phyloP scores from a whole-genome alignment of 2,888 invertebrate species.

The Rhogogaster chlorosoma region DNA sequence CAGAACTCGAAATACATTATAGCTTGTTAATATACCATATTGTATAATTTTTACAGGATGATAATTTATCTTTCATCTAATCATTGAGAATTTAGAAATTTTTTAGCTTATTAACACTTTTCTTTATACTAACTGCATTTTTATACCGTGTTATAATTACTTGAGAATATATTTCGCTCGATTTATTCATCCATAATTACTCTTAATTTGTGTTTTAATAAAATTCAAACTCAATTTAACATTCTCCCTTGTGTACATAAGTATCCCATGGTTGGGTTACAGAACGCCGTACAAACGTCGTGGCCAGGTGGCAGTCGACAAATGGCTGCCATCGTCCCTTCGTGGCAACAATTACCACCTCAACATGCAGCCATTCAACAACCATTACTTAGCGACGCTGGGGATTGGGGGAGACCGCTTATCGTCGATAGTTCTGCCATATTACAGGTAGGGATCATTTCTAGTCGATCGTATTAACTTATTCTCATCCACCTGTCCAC shows the following conservation, averaged over 20 bases:
- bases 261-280: slow-evolving; percentile 61
- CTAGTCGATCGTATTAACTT: neutral
- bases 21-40: too few relatives aligned
- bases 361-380: slow-evolving; percentile 83
- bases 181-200: neutral
- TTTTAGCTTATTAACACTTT: neutral
- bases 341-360: slow-evolving; percentile 89
- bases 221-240: slow-evolving; percentile 40
- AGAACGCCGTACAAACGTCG: slow-evolving; percentile 85
- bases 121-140: neutral
- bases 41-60: too few relatives aligned
- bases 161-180: neutral
- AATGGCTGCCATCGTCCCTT: slow-evolving; percentile 89
- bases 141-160: slow-evolving; percentile 45
- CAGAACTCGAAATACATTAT: neutral
- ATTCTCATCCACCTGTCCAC: neutral
- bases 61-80: neutral
- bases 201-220: neutral
- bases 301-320: slow-evolving; percentile 87
- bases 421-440: slow-evolving; percentile 89
- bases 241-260: slow-evolving; percentile 57
- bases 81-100: neutral
- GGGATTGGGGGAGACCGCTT: slow-evolving; percentile 87
- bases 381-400: slow-evolving; percentile 82
- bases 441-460: slow-evolving; percentile 80